Base-by-base conservation (phyloP, 2,888 invertebrate species). In the Slavum lentiscoides region DNA sequence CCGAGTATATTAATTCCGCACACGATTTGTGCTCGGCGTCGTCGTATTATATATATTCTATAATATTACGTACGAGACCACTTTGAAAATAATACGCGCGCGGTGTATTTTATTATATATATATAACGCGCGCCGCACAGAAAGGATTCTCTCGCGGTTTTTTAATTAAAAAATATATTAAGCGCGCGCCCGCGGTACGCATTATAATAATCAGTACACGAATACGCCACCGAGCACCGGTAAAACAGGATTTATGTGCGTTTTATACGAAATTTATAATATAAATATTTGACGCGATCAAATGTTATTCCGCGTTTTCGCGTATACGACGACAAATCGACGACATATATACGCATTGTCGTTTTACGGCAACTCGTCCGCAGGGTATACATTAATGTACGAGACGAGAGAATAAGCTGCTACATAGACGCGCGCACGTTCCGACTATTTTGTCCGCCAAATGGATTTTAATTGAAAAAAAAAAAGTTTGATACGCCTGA, bases 391-490 rank as follows among this genome's bases (percentile, higher is more conserved):
- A 30, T 30, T 30, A 2, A 30, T 30, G 30, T 30, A 30, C 1
- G 4, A 30, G 30, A 30, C 30, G 30, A 30, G 4, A 2, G 30
- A 30, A 30, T 30, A 66, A 67, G 43, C 39, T 13, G n/a, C n/a
- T n/a, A n/a, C n/a, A n/a, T n/a, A n/a, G n/a, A 39, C 7, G 62
- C 5, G 37, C 1, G 30, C 30, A 30, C 30, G 4, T 9, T 21
- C 2, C 11, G 30, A 21, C 53, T 59, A 58, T 67, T 67, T 21
- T 39, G 75, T 58, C 58, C 43, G 55, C 58, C 43, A 43, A 75
- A 75, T 58, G 55, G 39, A 75, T 75, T 75, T 75, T 67, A 75
- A 75, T 75, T 75, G 9, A 43, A 75, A 75, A 75, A 67, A 67
- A 75, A 75, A 75, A 75, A 75, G 19, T 75, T 67, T 19, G 58